phyloP scores from a whole-genome alignment of 2,888 invertebrate genomes.

The Scelioninae gen. 2 region DNA sequence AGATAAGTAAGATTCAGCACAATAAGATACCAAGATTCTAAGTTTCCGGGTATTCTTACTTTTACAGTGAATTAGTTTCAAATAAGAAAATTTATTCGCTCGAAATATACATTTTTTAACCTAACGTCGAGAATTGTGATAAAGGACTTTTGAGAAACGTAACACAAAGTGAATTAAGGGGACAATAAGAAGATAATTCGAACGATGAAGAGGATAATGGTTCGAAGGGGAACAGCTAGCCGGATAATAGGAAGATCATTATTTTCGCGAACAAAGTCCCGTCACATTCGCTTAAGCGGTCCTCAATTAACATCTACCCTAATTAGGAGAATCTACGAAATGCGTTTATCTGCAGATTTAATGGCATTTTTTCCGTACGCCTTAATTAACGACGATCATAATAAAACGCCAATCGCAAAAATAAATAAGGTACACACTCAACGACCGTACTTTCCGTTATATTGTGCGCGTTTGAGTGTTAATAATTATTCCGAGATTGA shows the following conservation, averaged over 20 bases:
- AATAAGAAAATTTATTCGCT: conserved; percentile 29
- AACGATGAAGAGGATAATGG: conserved; percentile 73
- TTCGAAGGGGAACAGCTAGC: conserved; percentile 68
- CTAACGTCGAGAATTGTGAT: conserved; percentile 42
- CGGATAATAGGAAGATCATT: conserved; percentile 74
- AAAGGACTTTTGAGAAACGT: conserved; percentile 60
- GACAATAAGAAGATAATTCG: conserved; percentile 72
- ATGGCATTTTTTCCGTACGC: conserved; percentile 40
- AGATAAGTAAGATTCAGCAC: too few species aligned
- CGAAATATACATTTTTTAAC: conserved; percentile 37
- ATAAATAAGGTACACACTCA: conserved; percentile 25
- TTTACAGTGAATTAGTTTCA: conserved; percentile 49
- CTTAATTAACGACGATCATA: conserved; percentile 50
- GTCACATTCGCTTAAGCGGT: conserved; percentile 66
- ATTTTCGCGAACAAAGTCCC: conserved; percentile 73
- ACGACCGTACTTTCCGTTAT: not conserved
- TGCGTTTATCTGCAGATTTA: conserved; percentile 53
- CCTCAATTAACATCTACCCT: conserved; percentile 71
- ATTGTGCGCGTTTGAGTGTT: conserved; percentile 8
- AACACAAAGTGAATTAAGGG: conserved; percentile 62
- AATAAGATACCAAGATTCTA: too few species aligned
- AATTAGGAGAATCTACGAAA: conserved; percentile 65
- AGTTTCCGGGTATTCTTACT: too few species aligned
- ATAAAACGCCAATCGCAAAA: conserved; percentile 17
- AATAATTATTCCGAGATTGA: conserved; percentile 17